A percentile compares a stretch with the other conserved stretches of the same genome.
Evolutionary conservation across 2,113 vertebrate genomes (phyloP).

Genomic region (Atrichornis clamosus): DNA sequence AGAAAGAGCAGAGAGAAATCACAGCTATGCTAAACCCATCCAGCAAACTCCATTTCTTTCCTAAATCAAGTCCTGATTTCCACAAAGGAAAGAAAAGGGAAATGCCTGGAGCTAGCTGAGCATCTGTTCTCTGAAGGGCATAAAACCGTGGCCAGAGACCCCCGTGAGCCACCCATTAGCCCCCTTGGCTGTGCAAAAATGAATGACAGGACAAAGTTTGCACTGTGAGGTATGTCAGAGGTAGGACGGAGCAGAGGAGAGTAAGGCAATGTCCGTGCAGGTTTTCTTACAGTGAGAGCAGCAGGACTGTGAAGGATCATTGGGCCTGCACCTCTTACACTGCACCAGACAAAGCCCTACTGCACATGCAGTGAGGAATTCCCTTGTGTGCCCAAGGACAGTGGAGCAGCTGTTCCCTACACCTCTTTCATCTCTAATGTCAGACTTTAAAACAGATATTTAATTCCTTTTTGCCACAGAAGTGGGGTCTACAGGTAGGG

Average conservation of each 20-base stretch:
- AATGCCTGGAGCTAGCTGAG: neutral
- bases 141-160: neutral
- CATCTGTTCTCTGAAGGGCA: neutral
- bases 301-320: neutral
- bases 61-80: neutral
- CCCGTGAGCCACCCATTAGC: rapidly evolving
- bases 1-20: neutral
- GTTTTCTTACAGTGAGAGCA: neutral
- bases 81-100: neutral
- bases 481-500: neutral
- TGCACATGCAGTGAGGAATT: neutral
- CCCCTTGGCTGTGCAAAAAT: neutral
- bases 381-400: neutral
- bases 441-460: neutral
- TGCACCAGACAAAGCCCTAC: neutral
- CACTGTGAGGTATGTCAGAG: neutral
- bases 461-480: neutral
- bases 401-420: neutral
- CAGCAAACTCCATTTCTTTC: neutral
- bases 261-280: neutral
- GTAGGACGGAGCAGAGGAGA: neutral
- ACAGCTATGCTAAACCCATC: neutral
- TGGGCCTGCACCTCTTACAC: neutral
- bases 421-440: neutral
- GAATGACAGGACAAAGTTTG: neutral